These are phyloP conservation scores for Leuctra nigra DNA, from an alignment of 2,888 invertebrate genomes.

Conservation along the genomic window DNA sequence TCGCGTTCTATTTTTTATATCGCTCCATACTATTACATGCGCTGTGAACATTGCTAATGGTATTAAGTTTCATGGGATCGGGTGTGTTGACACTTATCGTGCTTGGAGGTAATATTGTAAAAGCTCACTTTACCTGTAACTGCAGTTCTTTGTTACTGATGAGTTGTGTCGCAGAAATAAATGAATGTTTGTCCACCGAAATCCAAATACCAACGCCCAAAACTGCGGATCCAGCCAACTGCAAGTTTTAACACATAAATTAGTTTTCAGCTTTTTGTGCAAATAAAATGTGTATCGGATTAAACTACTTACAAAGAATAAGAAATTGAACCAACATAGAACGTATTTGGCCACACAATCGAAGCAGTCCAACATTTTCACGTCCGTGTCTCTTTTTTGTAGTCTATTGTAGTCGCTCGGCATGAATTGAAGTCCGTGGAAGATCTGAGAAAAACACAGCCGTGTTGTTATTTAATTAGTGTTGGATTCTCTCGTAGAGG, in stretches of 20 bases:
- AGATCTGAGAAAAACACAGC: constrained; percentile 6
- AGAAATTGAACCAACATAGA: constrained; percentile 63
- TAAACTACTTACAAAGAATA: constrained; percentile 59
- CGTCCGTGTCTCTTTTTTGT: neutral
- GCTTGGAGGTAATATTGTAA: neutral
- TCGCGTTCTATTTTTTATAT: too few relatives aligned
- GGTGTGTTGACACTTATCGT: too few relatives aligned
- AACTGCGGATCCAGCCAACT: constrained; percentile 55
- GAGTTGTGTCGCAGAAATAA: constrained; percentile 52
- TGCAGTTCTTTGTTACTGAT: constrained; percentile 39
- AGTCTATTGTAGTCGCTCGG: neutral
- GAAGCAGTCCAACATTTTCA: constrained; percentile 10
- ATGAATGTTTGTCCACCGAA: constrained; percentile 58
- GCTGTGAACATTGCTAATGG: too few relatives aligned
- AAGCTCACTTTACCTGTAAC: constrained; percentile 22
- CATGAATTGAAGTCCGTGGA: constrained; percentile 1
- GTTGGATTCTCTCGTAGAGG: too few relatives aligned
- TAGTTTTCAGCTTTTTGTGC: too few relatives aligned
- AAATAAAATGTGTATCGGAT: too few relatives aligned
- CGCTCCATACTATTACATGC: too few relatives aligned
- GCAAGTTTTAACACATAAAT: constrained; percentile 34
- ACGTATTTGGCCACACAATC: constrained; percentile 55
- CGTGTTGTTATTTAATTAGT: too few relatives aligned
- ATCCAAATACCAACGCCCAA: constrained; percentile 63
- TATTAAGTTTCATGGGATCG: too few relatives aligned